phyloP scores from a whole-genome alignment of 2,113 vertebrate genomes.

The Blennius ocellaris region DNA sequence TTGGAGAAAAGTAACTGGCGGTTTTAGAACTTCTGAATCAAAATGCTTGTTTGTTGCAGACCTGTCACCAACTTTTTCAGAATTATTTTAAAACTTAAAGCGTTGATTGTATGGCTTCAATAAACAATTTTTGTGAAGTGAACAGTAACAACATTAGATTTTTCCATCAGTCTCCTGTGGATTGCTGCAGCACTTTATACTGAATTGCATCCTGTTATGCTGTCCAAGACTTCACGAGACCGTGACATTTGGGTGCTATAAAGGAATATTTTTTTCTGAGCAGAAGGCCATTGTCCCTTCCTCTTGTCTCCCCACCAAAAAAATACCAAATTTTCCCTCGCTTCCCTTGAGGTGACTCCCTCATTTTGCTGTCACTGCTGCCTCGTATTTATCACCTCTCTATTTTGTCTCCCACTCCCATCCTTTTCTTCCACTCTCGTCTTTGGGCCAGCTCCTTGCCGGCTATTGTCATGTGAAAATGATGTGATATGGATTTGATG shows the following conservation, averaged over 20 bases:
- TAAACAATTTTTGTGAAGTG: neutral
- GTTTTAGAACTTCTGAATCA: neutral
- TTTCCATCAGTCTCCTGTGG: too few relatives aligned
- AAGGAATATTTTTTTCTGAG: conserved; percentile 23
- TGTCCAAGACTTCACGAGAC: conserved; percentile 14
- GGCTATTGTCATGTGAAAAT: conserved; percentile 33
- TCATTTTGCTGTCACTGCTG: conserved; percentile 59
- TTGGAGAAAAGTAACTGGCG: neutral
- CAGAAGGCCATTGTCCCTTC: conserved; percentile 1
- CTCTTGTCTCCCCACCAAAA: conserved; percentile 34
- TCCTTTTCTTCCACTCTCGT: conserved; percentile 6
- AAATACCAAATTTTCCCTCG: conserved; percentile 27
- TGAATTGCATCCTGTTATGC: conserved; percentile 42
- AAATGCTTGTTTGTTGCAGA: neutral
- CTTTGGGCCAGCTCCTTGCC: conserved; percentile 2
- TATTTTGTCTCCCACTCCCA: conserved; percentile 32
- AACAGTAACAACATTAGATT: neutral
- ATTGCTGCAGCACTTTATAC: neutral
- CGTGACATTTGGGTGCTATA: conserved; percentile 35
- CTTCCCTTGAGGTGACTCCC: conserved; percentile 37
- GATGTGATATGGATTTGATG: conserved; percentile 39
- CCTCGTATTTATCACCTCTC: conserved; percentile 49
- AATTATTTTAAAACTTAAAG: neutral
- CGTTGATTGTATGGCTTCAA: neutral
- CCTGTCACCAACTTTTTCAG: neutral